Evolutionary conservation across 2,797 vertebrate species (phyloP).

Genomic region (Schizothorax lantsangensis): DNA sequence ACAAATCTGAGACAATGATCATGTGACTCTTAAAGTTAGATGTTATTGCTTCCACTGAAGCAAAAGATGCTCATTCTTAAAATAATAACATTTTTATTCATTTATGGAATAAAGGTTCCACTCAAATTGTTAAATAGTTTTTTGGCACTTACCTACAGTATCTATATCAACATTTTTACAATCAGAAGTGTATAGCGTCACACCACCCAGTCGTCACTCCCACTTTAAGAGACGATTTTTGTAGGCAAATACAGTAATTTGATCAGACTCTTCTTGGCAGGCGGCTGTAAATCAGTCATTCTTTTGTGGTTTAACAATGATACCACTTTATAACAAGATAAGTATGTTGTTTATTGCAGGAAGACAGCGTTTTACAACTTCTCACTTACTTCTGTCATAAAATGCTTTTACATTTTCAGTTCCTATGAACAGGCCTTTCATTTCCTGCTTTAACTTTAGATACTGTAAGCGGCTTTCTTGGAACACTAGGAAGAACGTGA

Average conservation of each 20-base stretch:
- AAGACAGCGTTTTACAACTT: not conserved
- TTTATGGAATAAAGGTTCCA: not conserved
- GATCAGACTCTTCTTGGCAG: not conserved
- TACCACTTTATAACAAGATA: not conserved
- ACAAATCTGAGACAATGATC: not conserved
- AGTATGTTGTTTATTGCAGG: constrained; percentile 20
- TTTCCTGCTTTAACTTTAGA: constrained; percentile 24
- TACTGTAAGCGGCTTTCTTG: not conserved
- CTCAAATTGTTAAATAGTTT: not conserved
- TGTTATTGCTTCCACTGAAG: not conserved
- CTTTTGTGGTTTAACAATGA: not conserved
- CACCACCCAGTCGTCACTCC: not conserved
- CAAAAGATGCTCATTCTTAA: not conserved
- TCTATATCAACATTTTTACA: not conserved
- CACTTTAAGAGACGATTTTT: not conserved
- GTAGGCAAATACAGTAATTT: not conserved
- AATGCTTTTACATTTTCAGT: not conserved
- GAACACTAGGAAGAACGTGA: not conserved
- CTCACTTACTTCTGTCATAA: not conserved
- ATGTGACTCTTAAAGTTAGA: not conserved
- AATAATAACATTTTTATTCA: not conserved
- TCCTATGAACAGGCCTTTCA: not conserved
- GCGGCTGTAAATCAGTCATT: constrained; percentile 10
- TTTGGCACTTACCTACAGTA: not conserved
- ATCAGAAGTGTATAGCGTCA: not conserved